Evolutionary conservation across 1,140 invertebrate species (phyloP).

Genomic region (Drosophila novamexicana): DNA sequence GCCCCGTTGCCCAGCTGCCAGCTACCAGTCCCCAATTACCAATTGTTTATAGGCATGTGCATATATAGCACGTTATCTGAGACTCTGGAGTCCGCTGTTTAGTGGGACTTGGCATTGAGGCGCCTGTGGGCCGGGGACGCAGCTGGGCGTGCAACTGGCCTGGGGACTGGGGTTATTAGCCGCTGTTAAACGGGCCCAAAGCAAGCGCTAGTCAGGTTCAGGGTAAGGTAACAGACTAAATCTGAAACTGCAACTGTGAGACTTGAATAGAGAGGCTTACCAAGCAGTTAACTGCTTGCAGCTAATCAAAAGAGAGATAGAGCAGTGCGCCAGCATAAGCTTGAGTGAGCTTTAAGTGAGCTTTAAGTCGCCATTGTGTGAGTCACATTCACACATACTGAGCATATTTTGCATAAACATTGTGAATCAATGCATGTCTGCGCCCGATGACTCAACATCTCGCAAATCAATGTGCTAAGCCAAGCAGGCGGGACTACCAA

Average conservation of each 20-base stretch:
- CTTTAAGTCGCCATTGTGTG: constrained; percentile 9
- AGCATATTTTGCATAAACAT: constrained; percentile 30
- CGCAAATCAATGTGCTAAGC: neutral
- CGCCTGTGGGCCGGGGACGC: neutral
- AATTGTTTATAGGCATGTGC: constrained; percentile 9
- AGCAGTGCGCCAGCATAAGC: neutral
- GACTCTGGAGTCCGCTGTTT: constrained; percentile 1
- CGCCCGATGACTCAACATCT: constrained; percentile 21
- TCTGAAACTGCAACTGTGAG: neutral
- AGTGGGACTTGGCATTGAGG: constrained; percentile 29
- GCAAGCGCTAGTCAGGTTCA: constrained; percentile 14
- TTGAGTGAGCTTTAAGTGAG: neutral
- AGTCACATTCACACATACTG: constrained; percentile 1
- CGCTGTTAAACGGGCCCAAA: neutral
- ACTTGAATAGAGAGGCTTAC: neutral
- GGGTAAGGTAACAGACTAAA: neutral
- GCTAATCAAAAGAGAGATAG: neutral
- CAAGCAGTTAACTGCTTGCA: constrained; percentile 1
- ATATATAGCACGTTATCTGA: constrained; percentile 7
- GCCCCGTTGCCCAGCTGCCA: constrained; percentile 1
- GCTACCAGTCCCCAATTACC: constrained; percentile 12
- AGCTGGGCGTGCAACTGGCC: neutral
- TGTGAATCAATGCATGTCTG: constrained; percentile 9
- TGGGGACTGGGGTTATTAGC: constrained; percentile 19
- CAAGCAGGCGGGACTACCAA: neutral